phyloP scores from a whole-genome alignment of 2,888 invertebrate species.

The Pomacea canaliculata region DNA sequence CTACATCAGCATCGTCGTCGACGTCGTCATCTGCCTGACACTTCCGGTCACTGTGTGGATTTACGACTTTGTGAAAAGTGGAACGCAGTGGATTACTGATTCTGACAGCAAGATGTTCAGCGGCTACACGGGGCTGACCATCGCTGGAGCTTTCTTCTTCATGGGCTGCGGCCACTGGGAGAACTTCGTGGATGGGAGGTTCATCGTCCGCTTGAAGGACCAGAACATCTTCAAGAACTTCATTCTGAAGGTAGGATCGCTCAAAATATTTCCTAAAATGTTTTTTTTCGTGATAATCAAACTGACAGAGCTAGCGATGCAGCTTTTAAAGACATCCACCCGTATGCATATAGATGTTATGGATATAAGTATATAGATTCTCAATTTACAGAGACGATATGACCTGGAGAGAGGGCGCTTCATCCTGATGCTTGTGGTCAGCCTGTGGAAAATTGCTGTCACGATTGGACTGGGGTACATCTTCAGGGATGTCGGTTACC shows the following conservation, averaged over 20 bases:
- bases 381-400: constrained; percentile 19
- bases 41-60: constrained; percentile 41
- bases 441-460: constrained; percentile 18
- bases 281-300: too few relatives aligned
- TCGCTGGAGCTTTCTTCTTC: constrained; percentile 43
- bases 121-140: constrained; percentile 16
- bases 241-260: constrained; percentile 24
- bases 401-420: constrained; percentile 33
- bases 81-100: too few relatives aligned
- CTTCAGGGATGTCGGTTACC: constrained; percentile 6
- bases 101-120: too few relatives aligned
- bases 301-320: too few relatives aligned
- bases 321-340: too few relatives aligned
- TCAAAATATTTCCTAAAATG: too few relatives aligned
- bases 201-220: constrained; percentile 22
- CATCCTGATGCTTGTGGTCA: constrained; percentile 15
- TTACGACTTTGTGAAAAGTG: constrained; percentile 31
- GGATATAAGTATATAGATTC: too few relatives aligned
- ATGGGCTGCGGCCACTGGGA: constrained; percentile 57
- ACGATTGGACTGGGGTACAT: constrained; percentile 21
- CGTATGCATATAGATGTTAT: too few relatives aligned
- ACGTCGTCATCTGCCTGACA: constrained; percentile 32
- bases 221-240: constrained; percentile 27
- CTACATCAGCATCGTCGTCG: not conserved
- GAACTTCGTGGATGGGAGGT: constrained; percentile 55